phyloP scores from a whole-genome alignment of 2,888 invertebrate species.

The Amphipyra berbera region DNA sequence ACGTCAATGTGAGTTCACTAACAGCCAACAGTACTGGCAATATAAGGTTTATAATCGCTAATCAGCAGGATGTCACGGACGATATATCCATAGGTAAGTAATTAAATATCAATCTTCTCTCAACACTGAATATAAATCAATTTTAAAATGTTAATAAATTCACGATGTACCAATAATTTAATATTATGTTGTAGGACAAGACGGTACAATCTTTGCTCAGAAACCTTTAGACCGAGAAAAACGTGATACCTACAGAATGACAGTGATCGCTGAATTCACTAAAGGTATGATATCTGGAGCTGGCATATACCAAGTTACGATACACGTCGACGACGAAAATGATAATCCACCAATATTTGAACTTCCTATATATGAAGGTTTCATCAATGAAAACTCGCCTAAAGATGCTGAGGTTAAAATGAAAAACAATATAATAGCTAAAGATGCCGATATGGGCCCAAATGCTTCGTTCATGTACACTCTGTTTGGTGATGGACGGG shows the following conservation, averaged over 20 bases:
- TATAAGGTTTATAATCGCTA: constrained; percentile 94
- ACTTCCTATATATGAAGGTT: constrained; percentile 92
- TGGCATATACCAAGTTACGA: constrained; percentile 94
- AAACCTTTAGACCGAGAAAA: constrained; percentile 94
- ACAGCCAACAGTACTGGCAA: constrained; percentile 80
- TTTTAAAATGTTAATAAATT: neutral
- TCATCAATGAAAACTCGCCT: constrained; percentile 94
- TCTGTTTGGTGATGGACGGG: constrained; percentile 93
- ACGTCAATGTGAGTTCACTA: constrained; percentile 84
- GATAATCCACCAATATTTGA: constrained; percentile 96
- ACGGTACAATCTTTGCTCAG: constrained; percentile 94
- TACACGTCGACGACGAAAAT: constrained; percentile 95
- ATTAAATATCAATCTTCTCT: neutral
- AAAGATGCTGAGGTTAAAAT: constrained; percentile 92
- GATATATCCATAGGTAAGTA: constrained; percentile 92
- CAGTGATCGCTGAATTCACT: constrained; percentile 94
- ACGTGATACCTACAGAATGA: constrained; percentile 93
- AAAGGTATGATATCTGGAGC: constrained; percentile 92
- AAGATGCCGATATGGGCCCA: constrained; percentile 92
- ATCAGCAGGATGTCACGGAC: constrained; percentile 95
- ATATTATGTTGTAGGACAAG: constrained; percentile 79
- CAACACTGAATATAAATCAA: too few relatives aligned
- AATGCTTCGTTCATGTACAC: constrained; percentile 93
- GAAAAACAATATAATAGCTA: constrained; percentile 92
- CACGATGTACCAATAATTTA: neutral